phyloP scores from a whole-genome alignment of 2,797 vertebrate genomes.

The Euthynnus affinis region DNA sequence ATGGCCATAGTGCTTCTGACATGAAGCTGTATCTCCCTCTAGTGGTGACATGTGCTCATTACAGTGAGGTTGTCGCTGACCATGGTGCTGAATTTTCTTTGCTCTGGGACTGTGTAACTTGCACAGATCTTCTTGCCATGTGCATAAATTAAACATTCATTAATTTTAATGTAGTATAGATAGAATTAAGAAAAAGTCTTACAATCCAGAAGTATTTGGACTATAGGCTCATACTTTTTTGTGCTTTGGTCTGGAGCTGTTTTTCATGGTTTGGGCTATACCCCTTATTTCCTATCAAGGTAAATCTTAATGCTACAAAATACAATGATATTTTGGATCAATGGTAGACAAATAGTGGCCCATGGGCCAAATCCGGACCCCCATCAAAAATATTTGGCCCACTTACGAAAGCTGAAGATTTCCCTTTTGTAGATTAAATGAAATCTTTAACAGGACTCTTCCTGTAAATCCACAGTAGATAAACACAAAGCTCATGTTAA shows the following conservation, averaged over 20 bases:
- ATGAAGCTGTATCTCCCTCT: constrained; percentile 21
- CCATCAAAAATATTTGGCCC: too few relatives aligned
- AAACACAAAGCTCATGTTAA: too few relatives aligned
- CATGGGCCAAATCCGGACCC: too few relatives aligned
- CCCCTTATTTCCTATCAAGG: neutral
- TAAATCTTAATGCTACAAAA: neutral
- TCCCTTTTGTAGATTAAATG: too few relatives aligned
- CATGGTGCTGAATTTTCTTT: constrained; percentile 61
- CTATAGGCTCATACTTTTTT: too few relatives aligned
- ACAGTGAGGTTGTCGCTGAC: constrained; percentile 51
- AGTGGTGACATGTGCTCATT: constrained; percentile 25
- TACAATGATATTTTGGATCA: neutral
- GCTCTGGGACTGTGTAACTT: neutral
- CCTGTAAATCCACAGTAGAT: too few relatives aligned
- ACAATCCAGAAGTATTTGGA: too few relatives aligned
- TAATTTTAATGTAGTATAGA: neutral
- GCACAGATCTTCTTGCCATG: neutral
- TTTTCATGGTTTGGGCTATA: neutral
- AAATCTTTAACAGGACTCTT: too few relatives aligned
- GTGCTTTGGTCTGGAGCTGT: too few relatives aligned
- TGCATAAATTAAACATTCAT: neutral
- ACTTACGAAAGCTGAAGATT: too few relatives aligned
- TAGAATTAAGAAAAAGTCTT: too few relatives aligned
- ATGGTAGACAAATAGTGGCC: too few relatives aligned
- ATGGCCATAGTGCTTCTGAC: neutral